Base-by-base conservation (phyloP, 2,888 invertebrate genomes). In the Chrysotoxum bicinctum region DNA sequence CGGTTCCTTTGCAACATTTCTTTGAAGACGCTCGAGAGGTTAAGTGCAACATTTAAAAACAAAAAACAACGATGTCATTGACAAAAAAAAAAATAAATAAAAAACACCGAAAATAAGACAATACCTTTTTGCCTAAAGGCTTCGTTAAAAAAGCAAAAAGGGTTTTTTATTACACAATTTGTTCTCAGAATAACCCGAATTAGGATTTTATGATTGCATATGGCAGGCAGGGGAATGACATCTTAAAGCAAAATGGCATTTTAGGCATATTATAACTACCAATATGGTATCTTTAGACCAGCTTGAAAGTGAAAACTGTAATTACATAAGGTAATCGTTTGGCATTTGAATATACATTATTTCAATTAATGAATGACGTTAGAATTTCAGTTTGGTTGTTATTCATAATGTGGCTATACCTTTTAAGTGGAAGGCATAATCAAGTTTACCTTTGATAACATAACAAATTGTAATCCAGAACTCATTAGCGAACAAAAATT, bases 141-240 rank as follows among this genome's bases (percentile, higher is more conserved):
- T n/a, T 16, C 10, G 14, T 19, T 21, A 64, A 45, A 45, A 9
- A 14, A 8, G n/a, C 7, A 23, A 69, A 78, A 78, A 40, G 78
- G 58, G 32, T 64, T 69, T 48, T 30, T 52, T 40, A 54, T 66
- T 73, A 32, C 58, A 73, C 72, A 79, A 79, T 30, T 37, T n/a
- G 16, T 64, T 79, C 72, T 4, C 12, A 37, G 56, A 56, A 72
- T 19, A 21, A 3, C 52, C 26, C 1, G 9, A 8, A 52, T 52
- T 52, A 52, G 9, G 52, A 52, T 9, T 52, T 52, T 52, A 52
- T 52, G 26, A 9, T n/a, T n/a, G 9, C 16, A 30, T 14, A 3
- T 43, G 21, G 21, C 3, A 6, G 21, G 5, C n/a, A 6, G 21
- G 5, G 7, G 40, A 48, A 5, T 0, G 6, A 12, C 21, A 43